phyloP scores from a whole-genome alignment of 2,113 vertebrate genomes.

The Indicator indicator region DNA sequence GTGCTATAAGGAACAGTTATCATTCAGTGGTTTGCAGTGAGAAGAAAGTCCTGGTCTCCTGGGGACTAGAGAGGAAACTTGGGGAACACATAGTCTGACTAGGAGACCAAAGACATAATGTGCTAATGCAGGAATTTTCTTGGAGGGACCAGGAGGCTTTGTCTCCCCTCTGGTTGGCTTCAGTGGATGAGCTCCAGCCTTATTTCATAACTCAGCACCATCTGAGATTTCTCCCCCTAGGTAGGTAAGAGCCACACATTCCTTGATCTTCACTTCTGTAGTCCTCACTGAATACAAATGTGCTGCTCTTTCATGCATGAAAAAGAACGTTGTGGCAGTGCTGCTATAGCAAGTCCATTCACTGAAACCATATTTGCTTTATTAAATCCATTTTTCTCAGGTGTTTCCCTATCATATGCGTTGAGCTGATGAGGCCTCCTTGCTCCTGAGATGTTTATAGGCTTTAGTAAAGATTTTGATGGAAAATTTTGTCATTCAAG shows the following conservation, averaged over 20 bases:
- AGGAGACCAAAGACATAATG: background rate
- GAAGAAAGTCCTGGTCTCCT: background rate
- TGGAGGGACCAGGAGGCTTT: background rate
- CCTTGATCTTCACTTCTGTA: background rate
- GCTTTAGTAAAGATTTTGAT: background rate
- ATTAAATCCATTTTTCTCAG: constrained; percentile 14
- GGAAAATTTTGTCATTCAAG: background rate
- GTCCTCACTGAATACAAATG: background rate
- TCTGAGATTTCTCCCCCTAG: background rate
- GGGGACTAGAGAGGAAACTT: background rate
- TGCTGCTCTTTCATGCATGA: background rate
- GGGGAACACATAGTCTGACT: background rate
- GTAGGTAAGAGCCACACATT: background rate
- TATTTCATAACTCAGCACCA: background rate
- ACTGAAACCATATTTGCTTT: background rate
- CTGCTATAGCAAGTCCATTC: background rate
- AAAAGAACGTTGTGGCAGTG: background rate
- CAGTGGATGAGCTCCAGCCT: background rate
- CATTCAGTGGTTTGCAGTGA: background rate
- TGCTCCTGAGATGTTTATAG: background rate
- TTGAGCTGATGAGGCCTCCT: background rate
- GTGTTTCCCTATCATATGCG: background rate
- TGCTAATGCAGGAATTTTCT: background rate
- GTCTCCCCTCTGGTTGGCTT: background rate
- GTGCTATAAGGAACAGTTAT: rapidly evolving